A percentile compares a stretch with the other conserved stretches of the same genome.
These are phyloP conservation scores for Eudemis profundana DNA, from an alignment of 2,888 invertebrate genomes.

Conservation along the genomic window DNA sequence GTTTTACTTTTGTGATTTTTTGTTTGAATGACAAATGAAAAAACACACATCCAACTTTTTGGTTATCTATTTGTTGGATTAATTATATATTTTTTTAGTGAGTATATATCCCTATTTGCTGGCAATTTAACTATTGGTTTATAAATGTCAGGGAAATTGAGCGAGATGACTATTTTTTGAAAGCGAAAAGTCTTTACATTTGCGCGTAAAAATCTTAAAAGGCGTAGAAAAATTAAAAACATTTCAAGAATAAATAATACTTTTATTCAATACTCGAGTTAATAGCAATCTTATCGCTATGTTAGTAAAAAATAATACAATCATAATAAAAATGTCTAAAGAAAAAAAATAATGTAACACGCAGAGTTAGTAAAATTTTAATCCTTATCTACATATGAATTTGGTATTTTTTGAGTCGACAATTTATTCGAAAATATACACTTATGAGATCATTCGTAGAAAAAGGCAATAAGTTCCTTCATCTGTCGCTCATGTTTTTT, in stretches of 20 bases:
- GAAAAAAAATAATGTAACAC: constrained; percentile 23
- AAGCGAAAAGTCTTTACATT: too few relatives aligned
- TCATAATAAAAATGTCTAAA: constrained; percentile 33
- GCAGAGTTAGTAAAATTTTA: constrained; percentile 1
- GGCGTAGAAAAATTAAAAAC: constrained; percentile 66
- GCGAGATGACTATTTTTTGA: too few relatives aligned
- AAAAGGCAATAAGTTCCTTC: not conserved
- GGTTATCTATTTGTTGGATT: too few relatives aligned
- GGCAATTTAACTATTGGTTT: too few relatives aligned
- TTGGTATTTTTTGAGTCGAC: constrained; percentile 1
- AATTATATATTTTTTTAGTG: too few relatives aligned
- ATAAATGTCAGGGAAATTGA: too few relatives aligned
- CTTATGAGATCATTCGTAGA: constrained; percentile 24
- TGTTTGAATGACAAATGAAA: too few relatives aligned
- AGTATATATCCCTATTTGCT: too few relatives aligned
- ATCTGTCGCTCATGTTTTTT: too few relatives aligned
- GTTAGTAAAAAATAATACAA: constrained; percentile 56
- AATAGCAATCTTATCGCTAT: constrained; percentile 70
- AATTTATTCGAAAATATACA: constrained; percentile 7
- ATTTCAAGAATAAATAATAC: constrained; percentile 66
- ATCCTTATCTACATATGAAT: not conserved
- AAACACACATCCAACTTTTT: too few relatives aligned
- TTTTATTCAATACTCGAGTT: constrained; percentile 70
- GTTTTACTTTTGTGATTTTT: too few relatives aligned
- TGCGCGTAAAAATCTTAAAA: constrained; percentile 53